Evolutionary conservation across 2,888 invertebrate genomes (phyloP).

Genomic region (Meandrusa payeni): DNA sequence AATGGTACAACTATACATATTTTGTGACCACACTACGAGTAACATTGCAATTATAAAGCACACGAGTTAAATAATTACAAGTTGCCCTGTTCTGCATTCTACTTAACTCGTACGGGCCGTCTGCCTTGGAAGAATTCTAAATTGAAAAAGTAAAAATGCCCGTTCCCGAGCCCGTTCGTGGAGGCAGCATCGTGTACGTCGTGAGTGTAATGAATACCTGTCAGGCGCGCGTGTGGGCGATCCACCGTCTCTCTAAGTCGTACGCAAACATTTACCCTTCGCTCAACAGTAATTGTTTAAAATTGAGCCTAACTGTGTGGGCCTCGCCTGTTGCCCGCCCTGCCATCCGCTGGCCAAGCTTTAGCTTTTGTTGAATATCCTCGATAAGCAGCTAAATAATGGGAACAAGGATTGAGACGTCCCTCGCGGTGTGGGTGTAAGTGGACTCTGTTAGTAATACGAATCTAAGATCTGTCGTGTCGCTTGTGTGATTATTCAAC

Average conservation of each 20-base stretch:
- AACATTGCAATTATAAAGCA: constrained; percentile 1
- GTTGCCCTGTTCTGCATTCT: constrained; percentile 3
- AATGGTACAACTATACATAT: too few relatives aligned
- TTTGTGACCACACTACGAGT: too few relatives aligned
- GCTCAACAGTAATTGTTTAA: constrained; percentile 79
- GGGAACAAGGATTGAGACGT: constrained; percentile 33
- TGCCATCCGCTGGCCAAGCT: constrained; percentile 47
- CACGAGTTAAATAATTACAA: constrained; percentile 13
- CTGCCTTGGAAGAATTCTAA: constrained; percentile 26
- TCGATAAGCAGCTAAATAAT: constrained; percentile 58
- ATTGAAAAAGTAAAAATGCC: constrained; percentile 44
- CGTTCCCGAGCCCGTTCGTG: constrained; percentile 37
- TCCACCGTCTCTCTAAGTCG: constrained; percentile 62
- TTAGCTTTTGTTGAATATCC: constrained; percentile 55
- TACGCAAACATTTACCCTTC: constrained; percentile 79
- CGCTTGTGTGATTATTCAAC: too few relatives aligned
- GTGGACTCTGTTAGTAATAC: too few relatives aligned
- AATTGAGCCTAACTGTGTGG: constrained; percentile 81
- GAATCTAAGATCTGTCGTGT: not conserved
- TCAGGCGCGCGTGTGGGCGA: constrained; percentile 78
- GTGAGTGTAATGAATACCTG: constrained; percentile 77
- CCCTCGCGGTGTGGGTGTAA: constrained; percentile 8
- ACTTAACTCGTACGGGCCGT: constrained; percentile 16
- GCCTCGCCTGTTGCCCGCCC: constrained; percentile 63
- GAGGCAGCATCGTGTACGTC: constrained; percentile 53